Percentiles rank a stretch among this genome's conserved stretches.
Evolutionary conservation across 2,888 invertebrate species (phyloP).

Genomic region (Apotomis betuletana): DNA sequence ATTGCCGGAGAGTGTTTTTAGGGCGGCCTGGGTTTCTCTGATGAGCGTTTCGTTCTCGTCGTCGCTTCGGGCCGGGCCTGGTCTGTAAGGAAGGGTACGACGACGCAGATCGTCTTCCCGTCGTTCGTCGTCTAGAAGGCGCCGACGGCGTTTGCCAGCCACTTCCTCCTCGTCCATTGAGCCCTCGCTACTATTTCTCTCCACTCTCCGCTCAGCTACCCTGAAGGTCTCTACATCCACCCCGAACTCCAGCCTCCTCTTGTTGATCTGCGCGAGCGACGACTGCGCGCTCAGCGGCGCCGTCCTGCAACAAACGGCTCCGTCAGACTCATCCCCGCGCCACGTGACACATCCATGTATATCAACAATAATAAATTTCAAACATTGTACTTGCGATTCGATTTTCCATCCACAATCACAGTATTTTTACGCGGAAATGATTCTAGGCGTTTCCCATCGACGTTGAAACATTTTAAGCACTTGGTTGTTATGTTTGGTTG

Average conservation of each 20-base stretch:
- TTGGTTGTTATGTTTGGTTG: conserved; percentile 70
- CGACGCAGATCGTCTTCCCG: conserved; percentile 64
- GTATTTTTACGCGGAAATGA: conserved; percentile 84
- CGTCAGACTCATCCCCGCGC: conserved; percentile 52
- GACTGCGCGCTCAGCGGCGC: conserved; percentile 82
- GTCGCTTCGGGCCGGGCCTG: conserved; percentile 60
- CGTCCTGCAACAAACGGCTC: conserved; percentile 77
- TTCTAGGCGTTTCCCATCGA: conserved; percentile 82
- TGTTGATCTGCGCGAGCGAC: conserved; percentile 86
- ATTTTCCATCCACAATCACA: conserved; percentile 83
- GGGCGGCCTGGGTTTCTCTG: conserved; percentile 93
- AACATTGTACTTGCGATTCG: conserved; percentile 80
- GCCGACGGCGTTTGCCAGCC: conserved; percentile 73
- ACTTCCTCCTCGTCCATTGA: conserved; percentile 77
- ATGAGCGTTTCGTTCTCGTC: conserved; percentile 93
- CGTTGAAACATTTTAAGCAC: conserved; percentile 77
- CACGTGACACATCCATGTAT: conserved; percentile 50
- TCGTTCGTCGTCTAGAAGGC: conserved; percentile 76
- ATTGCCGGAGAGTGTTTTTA: conserved; percentile 93
- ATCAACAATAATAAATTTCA: conserved; percentile 58
- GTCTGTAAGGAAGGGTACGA: conserved; percentile 59
- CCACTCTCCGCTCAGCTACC: conserved; percentile 66
- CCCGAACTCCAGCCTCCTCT: conserved; percentile 87
- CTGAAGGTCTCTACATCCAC: conserved; percentile 79
- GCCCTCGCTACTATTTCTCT: conserved; percentile 67